Percentiles rank a stretch among this genome's conserved stretches.
phyloP scores from a whole-genome alignment of 2,888 invertebrate genomes.

The Xanthia togata region DNA sequence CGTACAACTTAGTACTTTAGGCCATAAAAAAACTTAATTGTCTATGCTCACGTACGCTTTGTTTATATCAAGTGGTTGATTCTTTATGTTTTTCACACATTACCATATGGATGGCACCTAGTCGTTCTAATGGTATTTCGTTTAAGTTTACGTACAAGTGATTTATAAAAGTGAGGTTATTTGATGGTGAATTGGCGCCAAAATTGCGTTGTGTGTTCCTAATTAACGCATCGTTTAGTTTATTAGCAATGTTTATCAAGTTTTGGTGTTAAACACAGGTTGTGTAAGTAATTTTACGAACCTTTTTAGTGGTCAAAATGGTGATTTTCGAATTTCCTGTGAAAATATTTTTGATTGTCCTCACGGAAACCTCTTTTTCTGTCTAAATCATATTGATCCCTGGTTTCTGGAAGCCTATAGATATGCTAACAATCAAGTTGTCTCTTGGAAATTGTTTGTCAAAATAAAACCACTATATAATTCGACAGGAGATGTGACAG shows the following conservation, averaged over 20 bases:
- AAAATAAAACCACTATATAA: not conserved
- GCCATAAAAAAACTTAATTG: slow-evolving; percentile 27
- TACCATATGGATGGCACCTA: slow-evolving; percentile 3
- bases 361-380: not conserved
- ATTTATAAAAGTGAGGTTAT: slow-evolving; percentile 25
- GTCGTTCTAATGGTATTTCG: slow-evolving; percentile 21
- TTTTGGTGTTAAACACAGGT: not conserved
- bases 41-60: slow-evolving; percentile 29
- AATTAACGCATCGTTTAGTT: slow-evolving; percentile 7
- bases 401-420: not conserved
- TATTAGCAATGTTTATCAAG: not conserved
- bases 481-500: not conserved
- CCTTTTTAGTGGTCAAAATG: not conserved
- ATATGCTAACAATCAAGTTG: not conserved
- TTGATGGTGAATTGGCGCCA: slow-evolving; percentile 43
- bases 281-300: not conserved
- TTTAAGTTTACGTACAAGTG: slow-evolving; percentile 29
- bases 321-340: not conserved
- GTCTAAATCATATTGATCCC: not conserved
- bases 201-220: slow-evolving; percentile 23
- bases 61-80: slow-evolving; percentile 19
- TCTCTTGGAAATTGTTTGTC: not conserved
- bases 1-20: slow-evolving; percentile 55
- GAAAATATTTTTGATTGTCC: not conserved
- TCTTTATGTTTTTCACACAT: slow-evolving; percentile 28